These are phyloP conservation scores for Pararge aegeria DNA, from an alignment of 1,140 invertebrate genomes.

Conservation along the genomic window DNA sequence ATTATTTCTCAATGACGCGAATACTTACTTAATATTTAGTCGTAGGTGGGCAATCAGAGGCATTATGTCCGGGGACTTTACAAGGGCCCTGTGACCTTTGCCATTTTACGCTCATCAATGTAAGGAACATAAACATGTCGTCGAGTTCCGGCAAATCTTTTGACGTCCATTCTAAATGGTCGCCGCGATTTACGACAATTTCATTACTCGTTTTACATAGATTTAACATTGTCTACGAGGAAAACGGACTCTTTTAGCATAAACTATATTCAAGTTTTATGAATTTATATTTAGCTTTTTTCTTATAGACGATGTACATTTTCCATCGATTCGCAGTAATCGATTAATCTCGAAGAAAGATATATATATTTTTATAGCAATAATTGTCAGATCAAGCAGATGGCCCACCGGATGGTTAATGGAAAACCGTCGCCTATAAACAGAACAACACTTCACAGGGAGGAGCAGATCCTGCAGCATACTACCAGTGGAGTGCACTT, in stretches of 20 bases:
- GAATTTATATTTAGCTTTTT: too few species aligned
- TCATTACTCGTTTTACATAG: slow-evolving; percentile 46
- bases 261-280: background rate
- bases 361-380: too few species aligned
- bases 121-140: slow-evolving; percentile 61
- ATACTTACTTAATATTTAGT: background rate
- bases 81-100: slow-evolving; percentile 35
- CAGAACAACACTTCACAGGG: too few species aligned
- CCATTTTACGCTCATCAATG: slow-evolving; percentile 55
- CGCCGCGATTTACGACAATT: slow-evolving; percentile 47
- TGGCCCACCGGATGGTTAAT: too few species aligned
- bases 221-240: slow-evolving; percentile 36
- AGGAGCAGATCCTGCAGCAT: too few species aligned
- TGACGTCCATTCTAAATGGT: slow-evolving; percentile 41
- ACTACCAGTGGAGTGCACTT: too few species aligned
- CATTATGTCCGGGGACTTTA: slow-evolving; percentile 22
- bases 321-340: too few species aligned
- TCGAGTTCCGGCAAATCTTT: slow-evolving; percentile 49
- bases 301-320: too few species aligned
- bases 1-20: too few species aligned
- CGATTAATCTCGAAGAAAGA: too few species aligned
- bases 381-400: too few species aligned
- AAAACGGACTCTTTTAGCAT: background rate
- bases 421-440: too few species aligned
- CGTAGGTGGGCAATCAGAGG: slow-evolving; percentile 10